Percentiles rank a stretch among this genome's conserved stretches.
phyloP scores from a whole-genome alignment of 2,797 vertebrate genomes.

The Hephaestus fuliginosus region DNA sequence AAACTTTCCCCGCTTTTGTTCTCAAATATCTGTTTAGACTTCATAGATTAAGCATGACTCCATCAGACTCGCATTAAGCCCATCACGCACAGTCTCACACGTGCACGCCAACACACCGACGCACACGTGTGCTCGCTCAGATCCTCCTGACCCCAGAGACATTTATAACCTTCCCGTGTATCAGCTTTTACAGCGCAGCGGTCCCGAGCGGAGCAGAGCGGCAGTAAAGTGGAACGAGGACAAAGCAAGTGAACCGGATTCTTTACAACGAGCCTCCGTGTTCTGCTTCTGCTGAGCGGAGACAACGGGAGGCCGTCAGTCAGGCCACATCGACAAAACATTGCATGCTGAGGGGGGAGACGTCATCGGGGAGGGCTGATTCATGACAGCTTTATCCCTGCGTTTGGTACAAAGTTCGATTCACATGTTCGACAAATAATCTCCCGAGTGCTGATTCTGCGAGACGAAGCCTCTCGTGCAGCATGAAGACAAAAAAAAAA shows the following conservation, averaged over 20 bases:
- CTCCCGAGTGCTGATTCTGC: background rate
- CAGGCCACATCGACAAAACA: constrained; percentile 21
- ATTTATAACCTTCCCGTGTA: constrained; percentile 72
- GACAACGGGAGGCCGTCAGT: background rate
- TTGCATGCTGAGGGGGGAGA: constrained; percentile 14
- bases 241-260: constrained; percentile 33
- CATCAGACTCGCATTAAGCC: constrained; percentile 57
- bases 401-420: constrained; percentile 11
- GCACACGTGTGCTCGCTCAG: background rate
- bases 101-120: background rate
- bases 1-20: constrained; percentile 44
- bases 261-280: constrained; percentile 32
- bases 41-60: constrained; percentile 69
- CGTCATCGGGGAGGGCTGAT: constrained; percentile 21
- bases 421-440: constrained; percentile 1
- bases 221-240: constrained; percentile 70
- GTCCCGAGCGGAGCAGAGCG: constrained; percentile 46
- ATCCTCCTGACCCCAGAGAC: constrained; percentile 64
- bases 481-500: background rate
- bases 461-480: background rate
- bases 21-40: constrained; percentile 73
- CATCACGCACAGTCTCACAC: constrained; percentile 23
- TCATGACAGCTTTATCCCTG: background rate
- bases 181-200: constrained; percentile 69
- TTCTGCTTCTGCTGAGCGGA: constrained; percentile 38